phyloP scores from a whole-genome alignment of 2,888 invertebrate genomes.

The Cyrtodaria siliqua region DNA sequence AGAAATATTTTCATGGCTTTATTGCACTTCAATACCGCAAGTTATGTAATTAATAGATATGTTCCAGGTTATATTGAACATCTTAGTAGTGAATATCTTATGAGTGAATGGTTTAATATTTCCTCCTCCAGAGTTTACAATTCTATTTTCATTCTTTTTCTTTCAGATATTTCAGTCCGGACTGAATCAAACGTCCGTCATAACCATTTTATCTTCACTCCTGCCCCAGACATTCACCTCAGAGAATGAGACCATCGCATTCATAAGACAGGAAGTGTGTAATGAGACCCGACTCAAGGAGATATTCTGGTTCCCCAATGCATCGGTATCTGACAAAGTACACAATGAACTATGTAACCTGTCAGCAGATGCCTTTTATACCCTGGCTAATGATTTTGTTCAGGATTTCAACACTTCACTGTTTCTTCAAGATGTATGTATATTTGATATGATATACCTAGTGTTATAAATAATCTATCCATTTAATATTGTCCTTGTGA shows the following conservation, averaged over 20 bases:
- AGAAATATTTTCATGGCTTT: no score
- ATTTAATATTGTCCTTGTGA: no score
- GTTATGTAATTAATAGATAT: no score
- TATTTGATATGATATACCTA: not conserved
- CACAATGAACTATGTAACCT: conserved; percentile 71
- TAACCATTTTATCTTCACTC: conserved; percentile 39
- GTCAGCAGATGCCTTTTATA: conserved; percentile 48
- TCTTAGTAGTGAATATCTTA: no score
- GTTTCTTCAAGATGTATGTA: conserved; percentile 62
- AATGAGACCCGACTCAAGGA: conserved; percentile 60
- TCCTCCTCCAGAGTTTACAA: no score
- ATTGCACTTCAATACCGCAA: no score
- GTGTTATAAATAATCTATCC: not conserved
- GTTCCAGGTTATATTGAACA: no score
- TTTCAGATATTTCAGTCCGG: conserved; percentile 43
- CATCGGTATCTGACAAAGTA: conserved; percentile 58
- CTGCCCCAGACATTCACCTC: conserved; percentile 37
- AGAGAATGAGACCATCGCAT: conserved; percentile 28
- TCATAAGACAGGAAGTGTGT: conserved; percentile 51
- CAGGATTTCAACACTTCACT: conserved; percentile 40
- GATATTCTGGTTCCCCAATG: conserved; percentile 64
- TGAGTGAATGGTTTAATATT: no score
- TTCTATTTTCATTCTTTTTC: no score
- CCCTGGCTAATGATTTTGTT: conserved; percentile 60
- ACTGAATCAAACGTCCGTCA: conserved; percentile 34